These are phyloP conservation scores for Phoxinus dragarum DNA, from an alignment of 2,797 vertebrate species.

Conservation along the genomic window DNA sequence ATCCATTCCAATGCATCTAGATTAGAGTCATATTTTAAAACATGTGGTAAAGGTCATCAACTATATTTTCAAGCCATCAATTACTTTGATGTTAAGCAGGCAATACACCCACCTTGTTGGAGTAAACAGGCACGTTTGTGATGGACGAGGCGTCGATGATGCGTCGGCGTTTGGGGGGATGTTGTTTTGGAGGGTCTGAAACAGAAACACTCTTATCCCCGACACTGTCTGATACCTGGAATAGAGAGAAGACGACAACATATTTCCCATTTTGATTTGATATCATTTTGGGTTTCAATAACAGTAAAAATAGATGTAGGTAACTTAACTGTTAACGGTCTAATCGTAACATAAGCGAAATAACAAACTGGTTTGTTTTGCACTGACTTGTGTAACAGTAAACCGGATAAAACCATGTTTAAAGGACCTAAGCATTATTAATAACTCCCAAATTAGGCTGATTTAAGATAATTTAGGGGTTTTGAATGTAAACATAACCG, in stretches of 20 bases:
- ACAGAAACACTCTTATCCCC: conserved; percentile 22
- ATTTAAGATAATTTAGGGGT: background rate
- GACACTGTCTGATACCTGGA: conserved; percentile 62
- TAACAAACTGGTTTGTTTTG: background rate
- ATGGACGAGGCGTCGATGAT: conserved; percentile 73
- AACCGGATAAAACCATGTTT: background rate
- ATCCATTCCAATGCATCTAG: background rate
- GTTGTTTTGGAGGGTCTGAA: conserved; percentile 46
- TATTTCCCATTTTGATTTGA: background rate
- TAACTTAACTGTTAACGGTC: no score
- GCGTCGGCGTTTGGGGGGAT: conserved; percentile 72
- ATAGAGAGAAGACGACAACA: background rate
- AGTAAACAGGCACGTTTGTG: conserved; percentile 74
- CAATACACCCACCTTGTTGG: conserved; percentile 71
- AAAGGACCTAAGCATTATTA: background rate
- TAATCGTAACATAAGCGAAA: background rate
- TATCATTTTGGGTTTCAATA: background rate
- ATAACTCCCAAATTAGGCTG: background rate
- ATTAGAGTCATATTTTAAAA: background rate
- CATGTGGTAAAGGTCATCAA: background rate
- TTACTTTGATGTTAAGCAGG: background rate
- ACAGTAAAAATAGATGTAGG: no score
- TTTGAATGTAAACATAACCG: background rate
- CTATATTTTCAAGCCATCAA: background rate
- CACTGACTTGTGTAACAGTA: background rate